These are phyloP conservation scores for Agrilus cyanescens DNA, from an alignment of 2,888 invertebrate genomes.

Conservation along the genomic window DNA sequence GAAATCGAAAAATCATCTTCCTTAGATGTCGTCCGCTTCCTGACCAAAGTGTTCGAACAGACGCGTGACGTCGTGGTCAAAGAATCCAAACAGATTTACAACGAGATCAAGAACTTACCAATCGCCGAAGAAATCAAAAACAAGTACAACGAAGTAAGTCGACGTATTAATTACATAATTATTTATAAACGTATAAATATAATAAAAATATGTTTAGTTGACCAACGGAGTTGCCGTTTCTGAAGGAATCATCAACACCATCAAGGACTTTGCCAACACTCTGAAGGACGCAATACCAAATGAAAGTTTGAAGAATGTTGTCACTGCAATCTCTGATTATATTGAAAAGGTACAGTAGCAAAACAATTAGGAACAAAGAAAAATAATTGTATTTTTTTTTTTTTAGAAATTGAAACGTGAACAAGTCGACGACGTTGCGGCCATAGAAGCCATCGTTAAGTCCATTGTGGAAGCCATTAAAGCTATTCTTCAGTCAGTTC, in stretches of 20 bases:
- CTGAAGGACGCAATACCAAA: conserved; percentile 50
- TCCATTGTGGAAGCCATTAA: conserved; percentile 32
- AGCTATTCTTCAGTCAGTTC: conserved; percentile 37
- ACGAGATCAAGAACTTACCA: conserved; percentile 44
- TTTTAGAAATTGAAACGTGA: conserved; percentile 46
- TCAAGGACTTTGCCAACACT: conserved; percentile 43
- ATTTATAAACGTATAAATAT: background rate
- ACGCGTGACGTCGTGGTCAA: conserved; percentile 35
- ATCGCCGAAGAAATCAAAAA: conserved; percentile 38
- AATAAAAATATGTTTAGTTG: background rate
- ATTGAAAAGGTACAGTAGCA: conserved; percentile 42
- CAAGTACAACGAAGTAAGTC: conserved; percentile 32
- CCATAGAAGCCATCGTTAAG: conserved; percentile 47
- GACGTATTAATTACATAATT: background rate
- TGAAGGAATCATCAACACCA: conserved; percentile 42
- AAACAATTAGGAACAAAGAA: background rate
- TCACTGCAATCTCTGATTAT: conserved; percentile 48
- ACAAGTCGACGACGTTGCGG: conserved; percentile 49
- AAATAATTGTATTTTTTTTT: conserved; percentile 5
- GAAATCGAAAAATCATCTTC: conserved; percentile 13
- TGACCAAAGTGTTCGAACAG: conserved; percentile 33
- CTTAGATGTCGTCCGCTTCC: conserved; percentile 34
- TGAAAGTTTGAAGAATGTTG: conserved; percentile 48
- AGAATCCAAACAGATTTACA: conserved; percentile 33
- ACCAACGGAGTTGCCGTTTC: conserved; percentile 34